Evolutionary conservation across 1,140 invertebrate genomes (phyloP), one percentile per base, ranked within the genome.

Genomic region (Ceratosolen solmsi): DNA sequence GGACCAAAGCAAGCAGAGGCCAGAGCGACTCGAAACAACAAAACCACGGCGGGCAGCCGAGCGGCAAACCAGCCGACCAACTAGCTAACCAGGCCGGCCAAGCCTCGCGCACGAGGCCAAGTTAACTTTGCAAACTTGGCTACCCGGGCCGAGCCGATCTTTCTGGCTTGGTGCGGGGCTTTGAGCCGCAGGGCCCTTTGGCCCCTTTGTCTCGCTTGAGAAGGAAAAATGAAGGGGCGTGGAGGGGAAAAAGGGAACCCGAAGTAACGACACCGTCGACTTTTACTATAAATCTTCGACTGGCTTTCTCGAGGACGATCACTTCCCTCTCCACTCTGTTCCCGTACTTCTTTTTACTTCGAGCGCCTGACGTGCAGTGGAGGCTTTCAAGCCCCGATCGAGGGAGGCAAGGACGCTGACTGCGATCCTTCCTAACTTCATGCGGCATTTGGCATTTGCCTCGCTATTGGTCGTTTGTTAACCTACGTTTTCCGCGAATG

Each of bases 81-180:
- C 79, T 82, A 84, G 81, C 72, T 84, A 87, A 87, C 87, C 86
- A 86, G 85, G 80, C 85, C 84, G 85, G 3, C 46, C 7, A 38
- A 78, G 25, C 30, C 75, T 46, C 22, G n/a, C 17, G 82, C 86
- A 85, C 80, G 82, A 88, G 85, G 86, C 84, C 86, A 86, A 90
- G 88, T 91, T 91, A 90, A 90, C 89, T 90, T 89, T 88, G 75
- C 84, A 83, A 91, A 90, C 85, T 90, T 89, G 86, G 73, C 68
- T 81, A 81, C 85, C 84, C 83, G 84, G 63, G 56, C 74, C n/a
- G 33, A 74, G 15, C 8, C 20, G 20, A 63, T 30, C 46, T 58
- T 75, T 13, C 63, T 20, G 2, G 20, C 58, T 11, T 33, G 27
- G 36, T n/a, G 63, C 41, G 15, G 15, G 41, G 65, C 25, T 65